phyloP scores from a whole-genome alignment of 2,888 invertebrate species.

The Luperina testacea region DNA sequence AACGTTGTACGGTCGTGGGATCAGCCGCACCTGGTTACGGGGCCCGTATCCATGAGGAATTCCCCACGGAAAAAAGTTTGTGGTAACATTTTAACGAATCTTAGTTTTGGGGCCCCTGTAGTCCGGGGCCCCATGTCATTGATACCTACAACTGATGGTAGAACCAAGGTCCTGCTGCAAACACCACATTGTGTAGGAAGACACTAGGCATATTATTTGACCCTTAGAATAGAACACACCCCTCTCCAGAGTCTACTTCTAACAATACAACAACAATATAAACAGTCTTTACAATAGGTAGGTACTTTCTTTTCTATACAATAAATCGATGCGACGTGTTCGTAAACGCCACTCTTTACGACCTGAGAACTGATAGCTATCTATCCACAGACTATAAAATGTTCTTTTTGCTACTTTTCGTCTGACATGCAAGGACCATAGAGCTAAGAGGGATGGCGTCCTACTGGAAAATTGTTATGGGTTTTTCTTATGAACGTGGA shows the following conservation, averaged over 20 bases:
- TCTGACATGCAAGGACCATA: slow-evolving; percentile 60
- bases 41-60: background rate
- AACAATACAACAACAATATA: background rate
- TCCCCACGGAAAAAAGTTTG: too few species aligned
- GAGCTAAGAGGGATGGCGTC: slow-evolving; percentile 25
- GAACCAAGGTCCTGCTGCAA: background rate
- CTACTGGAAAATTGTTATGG: background rate
- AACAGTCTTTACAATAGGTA: background rate
- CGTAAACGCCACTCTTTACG: slow-evolving; percentile 34
- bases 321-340: slow-evolving; percentile 47
- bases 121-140: background rate
- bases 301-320: slow-evolving; percentile 20
- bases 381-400: slow-evolving; percentile 55
- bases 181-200: background rate
- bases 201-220: background rate
- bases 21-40: background rate
- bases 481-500: background rate
- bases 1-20: background rate
- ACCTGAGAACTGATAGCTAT: slow-evolving; percentile 47
- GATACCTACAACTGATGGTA: background rate
- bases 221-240: background rate
- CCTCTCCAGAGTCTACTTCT: background rate
- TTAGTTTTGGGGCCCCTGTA: background rate
- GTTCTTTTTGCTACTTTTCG: slow-evolving; percentile 61
- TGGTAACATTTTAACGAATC: background rate